A percentile compares a stretch with the other conserved stretches of the same genome.
Evolutionary conservation across 2,888 invertebrate species (phyloP).

Genomic region (Sinhomidia bicolor): DNA sequence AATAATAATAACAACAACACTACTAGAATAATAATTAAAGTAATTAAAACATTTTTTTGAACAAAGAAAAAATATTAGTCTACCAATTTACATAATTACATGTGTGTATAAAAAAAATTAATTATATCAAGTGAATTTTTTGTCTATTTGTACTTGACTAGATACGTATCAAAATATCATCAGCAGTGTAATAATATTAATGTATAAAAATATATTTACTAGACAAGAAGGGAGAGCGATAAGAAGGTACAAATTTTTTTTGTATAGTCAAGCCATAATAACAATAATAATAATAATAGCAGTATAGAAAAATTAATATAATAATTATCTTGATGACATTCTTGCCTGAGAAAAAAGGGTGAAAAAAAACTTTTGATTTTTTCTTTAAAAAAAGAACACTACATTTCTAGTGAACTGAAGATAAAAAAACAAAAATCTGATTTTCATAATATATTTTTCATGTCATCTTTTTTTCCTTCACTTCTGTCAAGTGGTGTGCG

Average conservation of each 20-base stretch:
- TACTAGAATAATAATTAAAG: neutral
- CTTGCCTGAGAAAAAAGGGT: constrained; percentile 5
- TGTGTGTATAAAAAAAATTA: neutral
- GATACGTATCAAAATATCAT: constrained; percentile 48
- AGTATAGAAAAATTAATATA: too few species aligned
- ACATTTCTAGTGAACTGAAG: neutral
- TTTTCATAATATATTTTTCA: constrained; percentile 53
- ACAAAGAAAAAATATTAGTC: constrained; percentile 15
- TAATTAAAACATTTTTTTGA: neutral
- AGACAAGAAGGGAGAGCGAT: constrained; percentile 19
- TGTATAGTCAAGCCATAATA: neutral
- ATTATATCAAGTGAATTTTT: constrained; percentile 12
- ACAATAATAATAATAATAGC: too few species aligned
- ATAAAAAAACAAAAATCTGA: constrained; percentile 5
- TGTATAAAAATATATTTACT: neutral
- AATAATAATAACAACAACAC: constrained; percentile 3
- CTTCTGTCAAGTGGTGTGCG: constrained; percentile 60
- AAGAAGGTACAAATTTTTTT: constrained; percentile 55
- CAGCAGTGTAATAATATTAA: too few species aligned
- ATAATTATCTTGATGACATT: constrained; percentile 37
- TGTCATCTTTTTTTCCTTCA: constrained; percentile 23
- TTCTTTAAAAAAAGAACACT: neutral
- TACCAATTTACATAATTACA: constrained; percentile 18
- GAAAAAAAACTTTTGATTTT: constrained; percentile 46
- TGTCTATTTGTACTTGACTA: constrained; percentile 54